A percentile compares a stretch with the other conserved stretches of the same genome.
Conservation (phyloP, 2,797 vertebrate genomes). For the Anguilla obscura region DNA sequence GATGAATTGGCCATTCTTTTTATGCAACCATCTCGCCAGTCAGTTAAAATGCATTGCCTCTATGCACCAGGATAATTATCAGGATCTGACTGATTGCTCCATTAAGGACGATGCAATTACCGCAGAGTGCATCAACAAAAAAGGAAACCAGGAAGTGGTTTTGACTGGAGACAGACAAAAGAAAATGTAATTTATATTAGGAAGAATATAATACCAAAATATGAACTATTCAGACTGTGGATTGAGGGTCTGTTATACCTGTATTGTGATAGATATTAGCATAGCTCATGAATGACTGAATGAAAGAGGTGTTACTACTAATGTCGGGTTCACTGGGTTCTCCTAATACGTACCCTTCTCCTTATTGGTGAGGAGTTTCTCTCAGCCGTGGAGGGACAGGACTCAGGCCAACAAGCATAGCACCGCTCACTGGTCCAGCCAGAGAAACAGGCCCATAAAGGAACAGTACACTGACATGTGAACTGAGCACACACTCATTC, state of each 20-base stretch:
- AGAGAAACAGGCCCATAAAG: not conserved
- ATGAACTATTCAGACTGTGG: not conserved
- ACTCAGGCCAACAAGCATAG: not conserved
- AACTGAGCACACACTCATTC: too few relatives aligned
- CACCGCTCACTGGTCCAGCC: not conserved
- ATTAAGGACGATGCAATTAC: conserved; percentile 32
- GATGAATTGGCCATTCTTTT: not conserved
- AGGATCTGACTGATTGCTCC: conserved; percentile 19
- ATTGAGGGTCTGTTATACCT: not conserved
- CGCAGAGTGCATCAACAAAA: conserved; percentile 14
- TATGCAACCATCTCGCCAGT: not conserved
- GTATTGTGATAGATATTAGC: not conserved
- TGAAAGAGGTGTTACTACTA: not conserved
- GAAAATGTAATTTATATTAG: not conserved
- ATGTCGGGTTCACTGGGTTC: not conserved
- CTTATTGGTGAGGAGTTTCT: not conserved
- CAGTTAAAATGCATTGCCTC: conserved; percentile 5
- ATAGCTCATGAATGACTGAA: not conserved
- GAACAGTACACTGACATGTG: not conserved
- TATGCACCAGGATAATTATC: conserved; percentile 28
- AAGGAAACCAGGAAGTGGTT: conserved; percentile 12
- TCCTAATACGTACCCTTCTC: not conserved
- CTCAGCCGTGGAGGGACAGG: not conserved
- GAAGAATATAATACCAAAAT: not conserved
- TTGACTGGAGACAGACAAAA: not conserved